Conservation (phyloP, 1,140 invertebrate species). For the Papilio xuthus region DNA sequence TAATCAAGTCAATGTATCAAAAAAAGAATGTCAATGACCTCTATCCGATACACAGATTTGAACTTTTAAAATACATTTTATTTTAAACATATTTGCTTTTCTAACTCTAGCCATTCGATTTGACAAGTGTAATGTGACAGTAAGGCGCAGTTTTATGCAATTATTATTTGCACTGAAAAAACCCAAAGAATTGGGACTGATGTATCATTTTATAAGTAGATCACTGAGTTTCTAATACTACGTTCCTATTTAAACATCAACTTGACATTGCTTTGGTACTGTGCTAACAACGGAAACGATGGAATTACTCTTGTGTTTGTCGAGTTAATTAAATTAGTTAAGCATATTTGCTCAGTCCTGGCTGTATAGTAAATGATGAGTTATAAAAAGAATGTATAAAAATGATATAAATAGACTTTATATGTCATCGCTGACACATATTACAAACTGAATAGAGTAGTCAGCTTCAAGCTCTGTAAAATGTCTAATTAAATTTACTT, state of each 20-base stretch:
- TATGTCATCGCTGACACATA: not conserved
- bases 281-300: conserved; percentile 21
- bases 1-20: not conserved
- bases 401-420: too few species aligned
- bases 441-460: not conserved
- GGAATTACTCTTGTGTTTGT: conserved; percentile 14
- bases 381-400: not conserved
- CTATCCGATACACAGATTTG: not conserved
- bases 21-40: not conserved
- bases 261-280: conserved; percentile 19
- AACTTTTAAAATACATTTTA: not conserved
- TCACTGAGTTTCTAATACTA: conserved; percentile 1
- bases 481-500: not conserved
- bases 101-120: not conserved
- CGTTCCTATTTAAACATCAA: not conserved
- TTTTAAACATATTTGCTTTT: too few species aligned
- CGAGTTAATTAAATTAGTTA: conserved; percentile 16
- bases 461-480: not conserved
- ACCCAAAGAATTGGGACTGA: not conserved
- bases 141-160: not conserved
- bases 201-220: not conserved
- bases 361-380: not conserved
- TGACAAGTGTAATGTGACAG: too few species aligned
- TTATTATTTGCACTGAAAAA: not conserved
- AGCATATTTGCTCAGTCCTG: conserved; percentile 6